Percentiles rank a stretch among this genome's conserved stretches.
Conservation (phyloP, 2,113 vertebrate genomes). For the Oreochromis niloticus region DNA sequence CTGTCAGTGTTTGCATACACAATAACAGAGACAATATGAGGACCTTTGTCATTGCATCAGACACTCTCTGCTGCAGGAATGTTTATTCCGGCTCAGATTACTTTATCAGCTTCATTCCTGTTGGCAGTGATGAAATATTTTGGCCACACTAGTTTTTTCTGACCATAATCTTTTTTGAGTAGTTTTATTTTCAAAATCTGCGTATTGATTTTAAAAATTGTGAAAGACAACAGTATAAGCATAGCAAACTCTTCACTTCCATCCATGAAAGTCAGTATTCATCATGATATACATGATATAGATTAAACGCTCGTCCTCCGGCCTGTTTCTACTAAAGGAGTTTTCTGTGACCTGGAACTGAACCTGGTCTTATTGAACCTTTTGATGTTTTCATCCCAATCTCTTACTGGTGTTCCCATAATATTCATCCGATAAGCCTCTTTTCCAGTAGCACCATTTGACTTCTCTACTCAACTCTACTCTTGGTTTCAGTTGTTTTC, state of each 20-base stretch:
- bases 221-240: neutral
- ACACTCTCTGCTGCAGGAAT: neutral
- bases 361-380: neutral
- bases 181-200: neutral
- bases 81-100: neutral
- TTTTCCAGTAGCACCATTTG: neutral
- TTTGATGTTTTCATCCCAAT: neutral
- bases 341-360: neutral
- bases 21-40: neutral
- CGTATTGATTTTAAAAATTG: neutral
- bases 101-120: neutral
- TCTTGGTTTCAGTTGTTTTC: neutral
- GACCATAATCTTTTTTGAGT: neutral
- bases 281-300: too few relatives aligned
- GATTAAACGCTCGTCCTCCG: neutral
- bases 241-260: accelerated
- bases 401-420: neutral
- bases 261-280: neutral
- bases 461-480: neutral
- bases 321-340: neutral
- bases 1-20: neutral
- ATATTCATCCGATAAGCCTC: neutral
- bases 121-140: neutral
- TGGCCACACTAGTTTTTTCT: neutral
- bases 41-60: neutral